These are phyloP conservation scores for Matsumurasca onukii DNA, from an alignment of 1,140 invertebrate species.

Conservation along the genomic window DNA sequence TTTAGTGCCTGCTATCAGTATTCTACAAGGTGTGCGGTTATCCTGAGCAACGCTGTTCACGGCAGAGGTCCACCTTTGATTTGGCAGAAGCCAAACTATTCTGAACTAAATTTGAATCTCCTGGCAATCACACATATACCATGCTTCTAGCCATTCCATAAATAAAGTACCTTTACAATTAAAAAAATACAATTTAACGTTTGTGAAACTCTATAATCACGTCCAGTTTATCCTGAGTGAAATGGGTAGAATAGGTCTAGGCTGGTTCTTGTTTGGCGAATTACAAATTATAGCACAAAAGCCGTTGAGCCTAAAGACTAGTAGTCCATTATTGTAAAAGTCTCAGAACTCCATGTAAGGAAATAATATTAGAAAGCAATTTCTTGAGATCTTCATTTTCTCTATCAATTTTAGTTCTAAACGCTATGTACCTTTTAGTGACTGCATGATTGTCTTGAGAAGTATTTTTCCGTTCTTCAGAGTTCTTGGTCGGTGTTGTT, in stretches of 20 bases:
- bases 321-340: neutral
- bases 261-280: neutral
- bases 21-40: no score
- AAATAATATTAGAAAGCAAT: neutral
- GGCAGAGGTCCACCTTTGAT: no score
- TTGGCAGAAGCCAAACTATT: no score
- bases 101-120: no score
- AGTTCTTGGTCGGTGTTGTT: slow-evolving; percentile 66
- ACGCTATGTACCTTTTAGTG: slow-evolving; percentile 70
- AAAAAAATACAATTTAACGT: no score
- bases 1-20: no score
- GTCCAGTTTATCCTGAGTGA: neutral
- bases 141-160: no score
- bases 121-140: no score
- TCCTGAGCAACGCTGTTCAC: no score
- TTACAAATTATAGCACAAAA: neutral
- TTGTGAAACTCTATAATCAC: no score
- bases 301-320: neutral
- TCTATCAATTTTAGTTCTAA: slow-evolving; percentile 26
- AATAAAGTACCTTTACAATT: no score
- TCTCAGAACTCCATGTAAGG: neutral
- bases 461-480: slow-evolving; percentile 66
- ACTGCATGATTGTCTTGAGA: slow-evolving; percentile 82
- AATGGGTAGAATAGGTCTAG: neutral
- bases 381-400: slow-evolving; percentile 19